Evolutionary conservation across 2,888 invertebrate genomes (phyloP).

Genomic region (Drosophila kambysellisi): DNA sequence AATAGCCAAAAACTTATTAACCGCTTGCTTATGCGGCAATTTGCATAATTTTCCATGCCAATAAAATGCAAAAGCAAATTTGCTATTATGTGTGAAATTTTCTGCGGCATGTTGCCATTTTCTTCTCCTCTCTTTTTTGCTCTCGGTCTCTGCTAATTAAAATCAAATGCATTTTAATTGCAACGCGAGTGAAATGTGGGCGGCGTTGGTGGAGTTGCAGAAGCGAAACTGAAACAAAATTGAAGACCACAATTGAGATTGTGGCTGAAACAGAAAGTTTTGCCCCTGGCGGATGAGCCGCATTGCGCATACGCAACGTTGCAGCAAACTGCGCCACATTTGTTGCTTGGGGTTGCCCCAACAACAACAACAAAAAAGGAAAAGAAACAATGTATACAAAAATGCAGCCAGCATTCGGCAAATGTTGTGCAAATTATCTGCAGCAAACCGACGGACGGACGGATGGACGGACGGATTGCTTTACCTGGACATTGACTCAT

Average conservation of each 20-base stretch:
- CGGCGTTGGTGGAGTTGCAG: conserved; percentile 28
- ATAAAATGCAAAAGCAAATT: conserved; percentile 54
- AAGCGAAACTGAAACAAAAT: conserved; percentile 22
- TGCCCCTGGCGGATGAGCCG: conserved; percentile 10
- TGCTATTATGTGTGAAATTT: conserved; percentile 66
- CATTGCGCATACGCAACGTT: conserved; percentile 51
- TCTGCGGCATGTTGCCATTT: conserved; percentile 9
- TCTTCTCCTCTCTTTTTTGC: background rate
- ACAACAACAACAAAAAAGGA: background rate
- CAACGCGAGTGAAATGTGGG: conserved; percentile 54
- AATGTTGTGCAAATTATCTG: conserved; percentile 35
- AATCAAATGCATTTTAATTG: conserved; percentile 58
- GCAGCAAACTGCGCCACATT: conserved; percentile 62
- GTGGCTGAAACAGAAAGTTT: conserved; percentile 50
- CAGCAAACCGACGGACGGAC: conserved; percentile 3
- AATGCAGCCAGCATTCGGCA: conserved; percentile 44
- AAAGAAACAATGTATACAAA: conserved; percentile 44
- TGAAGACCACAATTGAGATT: conserved; percentile 5
- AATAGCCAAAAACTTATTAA: conserved; percentile 59
- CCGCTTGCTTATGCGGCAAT: conserved; percentile 48
- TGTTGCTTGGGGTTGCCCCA: conserved; percentile 28
- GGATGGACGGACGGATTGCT: background rate
- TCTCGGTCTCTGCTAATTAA: conserved; percentile 32
- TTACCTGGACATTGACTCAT: conserved; percentile 58
- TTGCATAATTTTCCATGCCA: conserved; percentile 66